Conservation (phyloP, 2,888 invertebrate species). For the Spodoptera littoralis region DNA sequence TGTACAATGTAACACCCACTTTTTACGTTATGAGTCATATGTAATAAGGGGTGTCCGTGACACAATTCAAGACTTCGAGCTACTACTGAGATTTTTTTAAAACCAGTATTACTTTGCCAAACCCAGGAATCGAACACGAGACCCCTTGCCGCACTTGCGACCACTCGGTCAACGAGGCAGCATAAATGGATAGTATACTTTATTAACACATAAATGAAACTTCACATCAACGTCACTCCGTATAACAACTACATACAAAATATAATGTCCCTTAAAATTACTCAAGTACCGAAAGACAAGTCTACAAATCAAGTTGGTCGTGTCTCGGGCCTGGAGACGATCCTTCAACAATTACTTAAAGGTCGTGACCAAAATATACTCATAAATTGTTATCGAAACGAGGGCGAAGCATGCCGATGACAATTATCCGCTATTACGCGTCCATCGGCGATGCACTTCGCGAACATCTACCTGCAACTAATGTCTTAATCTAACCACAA, state of each 20-base stretch:
- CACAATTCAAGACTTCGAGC: too few species aligned
- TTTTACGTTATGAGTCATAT: too few species aligned
- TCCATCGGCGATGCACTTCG: conserved; percentile 59
- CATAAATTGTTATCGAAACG: conserved; percentile 78
- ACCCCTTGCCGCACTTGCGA: too few species aligned
- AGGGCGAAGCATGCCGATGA: conserved; percentile 75
- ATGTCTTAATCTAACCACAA: conserved; percentile 43
- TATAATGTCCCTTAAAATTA: conserved; percentile 44
- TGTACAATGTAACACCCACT: too few species aligned
- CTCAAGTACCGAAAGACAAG: conserved; percentile 41
- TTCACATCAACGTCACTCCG: too few species aligned
- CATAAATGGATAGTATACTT: too few species aligned
- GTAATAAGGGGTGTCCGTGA: too few species aligned
- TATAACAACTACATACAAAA: background rate
- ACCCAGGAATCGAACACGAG: too few species aligned
- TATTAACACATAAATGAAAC: too few species aligned
- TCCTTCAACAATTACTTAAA: conserved; percentile 75
- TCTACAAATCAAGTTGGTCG: conserved; percentile 65
- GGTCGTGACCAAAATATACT: conserved; percentile 81
- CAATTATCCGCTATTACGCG: conserved; percentile 81
- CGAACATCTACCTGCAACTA: conserved; percentile 43
- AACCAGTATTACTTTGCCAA: too few species aligned
- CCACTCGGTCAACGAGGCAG: too few species aligned
- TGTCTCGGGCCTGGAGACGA: conserved; percentile 65
- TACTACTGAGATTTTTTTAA: too few species aligned